A percentile compares a stretch with the other conserved stretches of the same genome.
phyloP scores from a whole-genome alignment of 2,797 vertebrate genomes.

The Amblyopsis hoosieri region DNA sequence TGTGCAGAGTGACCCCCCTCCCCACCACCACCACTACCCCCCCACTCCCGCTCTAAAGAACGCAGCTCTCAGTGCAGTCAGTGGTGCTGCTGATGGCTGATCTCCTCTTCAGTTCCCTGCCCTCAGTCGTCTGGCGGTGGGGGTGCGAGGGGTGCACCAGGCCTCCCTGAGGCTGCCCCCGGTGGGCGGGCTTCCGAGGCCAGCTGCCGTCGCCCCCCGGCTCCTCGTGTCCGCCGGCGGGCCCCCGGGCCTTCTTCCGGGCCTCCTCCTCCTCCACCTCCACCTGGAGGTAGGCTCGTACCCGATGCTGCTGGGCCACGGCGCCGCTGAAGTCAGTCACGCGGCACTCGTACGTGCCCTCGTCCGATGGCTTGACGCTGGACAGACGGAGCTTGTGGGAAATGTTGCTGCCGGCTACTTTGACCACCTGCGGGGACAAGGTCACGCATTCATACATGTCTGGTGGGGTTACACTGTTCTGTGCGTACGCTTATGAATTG shows the following conservation, averaged over 20 bases:
- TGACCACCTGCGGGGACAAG: constrained; percentile 82
- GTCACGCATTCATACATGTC: background rate
- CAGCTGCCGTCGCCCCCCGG: constrained; percentile 33
- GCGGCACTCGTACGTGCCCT: constrained; percentile 89
- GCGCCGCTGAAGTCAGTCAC: constrained; percentile 89
- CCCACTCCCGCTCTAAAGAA: constrained; percentile 69
- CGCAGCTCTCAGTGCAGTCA: constrained; percentile 77
- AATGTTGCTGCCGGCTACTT: constrained; percentile 95
- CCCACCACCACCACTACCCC: too few relatives aligned
- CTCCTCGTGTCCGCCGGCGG: constrained; percentile 33
- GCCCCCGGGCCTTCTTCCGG: constrained; percentile 41
- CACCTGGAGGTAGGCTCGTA: constrained; percentile 78
- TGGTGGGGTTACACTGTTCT: background rate
- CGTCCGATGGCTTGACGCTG: constrained; percentile 85
- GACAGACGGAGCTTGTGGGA: constrained; percentile 93
- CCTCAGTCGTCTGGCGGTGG: constrained; percentile 70
- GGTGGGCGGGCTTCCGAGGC: constrained; percentile 2
- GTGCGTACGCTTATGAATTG: background rate
- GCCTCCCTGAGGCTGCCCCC: constrained; percentile 19
- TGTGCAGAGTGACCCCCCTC: too few relatives aligned
- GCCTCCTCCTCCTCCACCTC: constrained; percentile 59
- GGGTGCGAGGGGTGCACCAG: constrained; percentile 13
- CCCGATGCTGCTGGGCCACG: constrained; percentile 84
- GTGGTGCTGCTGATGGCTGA: constrained; percentile 59
- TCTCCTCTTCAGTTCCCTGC: constrained; percentile 81